A percentile compares a stretch with the other conserved stretches of the same genome.
Evolutionary conservation across 2,888 invertebrate species (phyloP).

Genomic region (Cyclophora albipunctata): DNA sequence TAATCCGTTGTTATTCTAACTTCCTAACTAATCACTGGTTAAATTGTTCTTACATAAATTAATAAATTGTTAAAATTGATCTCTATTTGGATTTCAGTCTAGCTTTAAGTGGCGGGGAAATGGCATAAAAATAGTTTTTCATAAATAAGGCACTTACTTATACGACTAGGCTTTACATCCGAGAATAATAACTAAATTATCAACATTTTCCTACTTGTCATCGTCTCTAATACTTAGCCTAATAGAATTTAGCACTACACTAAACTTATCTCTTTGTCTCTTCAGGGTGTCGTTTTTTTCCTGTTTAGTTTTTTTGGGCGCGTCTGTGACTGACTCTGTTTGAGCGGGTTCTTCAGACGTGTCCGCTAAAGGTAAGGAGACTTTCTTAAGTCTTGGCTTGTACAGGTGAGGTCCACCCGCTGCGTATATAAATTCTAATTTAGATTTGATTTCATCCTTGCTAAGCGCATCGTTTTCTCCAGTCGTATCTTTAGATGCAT

Average conservation of each 20-base stretch:
- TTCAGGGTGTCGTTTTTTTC: conserved; percentile 66
- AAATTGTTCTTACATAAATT: no score
- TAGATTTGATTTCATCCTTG: conserved; percentile 56
- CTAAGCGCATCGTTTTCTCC: conserved; percentile 42
- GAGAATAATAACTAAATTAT: conserved; percentile 7
- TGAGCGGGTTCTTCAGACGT: conserved; percentile 55
- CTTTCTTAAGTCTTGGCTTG: conserved; percentile 46
- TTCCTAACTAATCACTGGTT: no score
- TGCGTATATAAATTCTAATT: conserved; percentile 58
- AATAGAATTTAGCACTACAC: conserved; percentile 62
- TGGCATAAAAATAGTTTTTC: not conserved
- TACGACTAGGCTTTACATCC: conserved; percentile 48
- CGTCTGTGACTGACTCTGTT: conserved; percentile 44
- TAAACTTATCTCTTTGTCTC: conserved; percentile 58
- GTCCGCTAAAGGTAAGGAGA: conserved; percentile 13
- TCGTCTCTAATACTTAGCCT: conserved; percentile 57
- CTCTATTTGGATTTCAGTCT: no score
- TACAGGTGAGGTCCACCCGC: conserved; percentile 46
- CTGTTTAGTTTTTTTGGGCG: no score
- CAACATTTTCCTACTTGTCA: conserved; percentile 29
- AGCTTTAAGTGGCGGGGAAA: no score
- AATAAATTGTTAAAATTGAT: no score
- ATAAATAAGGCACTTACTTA: conserved; percentile 52
- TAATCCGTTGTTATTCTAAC: no score
- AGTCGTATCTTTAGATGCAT: conserved; percentile 11